Conservation (phyloP, 2,113 vertebrate genomes). For the Xyrauchen texanus region DNA sequence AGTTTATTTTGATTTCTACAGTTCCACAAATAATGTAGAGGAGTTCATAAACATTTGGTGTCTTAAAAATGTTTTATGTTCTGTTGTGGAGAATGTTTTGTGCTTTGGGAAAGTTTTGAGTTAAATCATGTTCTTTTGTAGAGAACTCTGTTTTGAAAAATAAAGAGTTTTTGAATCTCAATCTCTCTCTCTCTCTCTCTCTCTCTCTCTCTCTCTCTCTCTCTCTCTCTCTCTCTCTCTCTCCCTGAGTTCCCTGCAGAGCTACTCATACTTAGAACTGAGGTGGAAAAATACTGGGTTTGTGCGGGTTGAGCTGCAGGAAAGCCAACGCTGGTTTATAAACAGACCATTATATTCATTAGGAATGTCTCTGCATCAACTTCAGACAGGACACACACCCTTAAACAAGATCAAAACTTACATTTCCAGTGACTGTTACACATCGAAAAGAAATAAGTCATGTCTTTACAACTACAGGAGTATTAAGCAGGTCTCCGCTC, state of each 20-base stretch:
- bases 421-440: not conserved
- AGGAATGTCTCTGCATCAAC: not conserved
- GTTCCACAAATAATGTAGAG: too few species aligned
- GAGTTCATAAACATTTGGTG: too few species aligned
- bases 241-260: not conserved
- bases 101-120: too few species aligned
- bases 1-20: too few species aligned
- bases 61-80: too few species aligned
- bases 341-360: slow-evolving; percentile 27
- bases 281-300: slow-evolving; percentile 28
- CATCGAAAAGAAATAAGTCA: not conserved
- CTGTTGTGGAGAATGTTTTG: too few species aligned
- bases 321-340: slow-evolving; percentile 4
- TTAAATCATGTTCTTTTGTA: too few species aligned
- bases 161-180: too few species aligned
- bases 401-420: not conserved
- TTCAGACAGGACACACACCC: slow-evolving; percentile 3
- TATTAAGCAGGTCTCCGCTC: not conserved
- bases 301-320: not conserved
- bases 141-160: too few species aligned
- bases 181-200: too few species aligned
- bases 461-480: not conserved
- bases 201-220: too few species aligned
- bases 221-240: too few species aligned
- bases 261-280: not conserved